These are phyloP conservation scores for Palythoa grandis DNA, from an alignment of 92 coral and sea anemone species.

Conservation along the genomic window DNA sequence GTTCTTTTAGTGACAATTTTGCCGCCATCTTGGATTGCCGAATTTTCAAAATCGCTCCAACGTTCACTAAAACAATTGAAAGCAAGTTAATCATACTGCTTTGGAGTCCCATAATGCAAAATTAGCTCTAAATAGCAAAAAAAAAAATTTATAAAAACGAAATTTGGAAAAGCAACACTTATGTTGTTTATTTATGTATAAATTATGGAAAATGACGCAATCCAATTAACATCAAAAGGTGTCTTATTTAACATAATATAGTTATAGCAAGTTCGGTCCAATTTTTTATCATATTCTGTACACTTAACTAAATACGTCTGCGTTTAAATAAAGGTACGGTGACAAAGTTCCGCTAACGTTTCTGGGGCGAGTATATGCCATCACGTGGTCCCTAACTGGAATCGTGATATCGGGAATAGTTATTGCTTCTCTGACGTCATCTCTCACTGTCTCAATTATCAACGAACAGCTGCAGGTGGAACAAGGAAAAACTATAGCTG, in stretches of 20 bases:
- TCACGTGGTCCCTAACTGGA: conserved; percentile 76
- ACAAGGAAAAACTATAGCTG: conserved; percentile 65
- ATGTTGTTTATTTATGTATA: not conserved
- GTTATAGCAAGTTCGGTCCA: too few relatives aligned
- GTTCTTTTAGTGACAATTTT: too few relatives aligned
- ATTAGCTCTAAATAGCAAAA: too few relatives aligned
- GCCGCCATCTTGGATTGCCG: too few relatives aligned
- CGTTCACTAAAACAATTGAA: too few relatives aligned
- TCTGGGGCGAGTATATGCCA: conserved; percentile 67
- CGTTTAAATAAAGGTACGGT: conserved; percentile 57
- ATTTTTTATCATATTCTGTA: too few relatives aligned
- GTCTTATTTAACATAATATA: not conserved
- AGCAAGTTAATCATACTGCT: too few relatives aligned
- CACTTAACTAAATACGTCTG: too few relatives aligned
- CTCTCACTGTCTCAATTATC: conserved; percentile 76
- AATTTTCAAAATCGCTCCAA: too few relatives aligned
- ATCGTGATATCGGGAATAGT: conserved; percentile 65
- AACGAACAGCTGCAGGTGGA: conserved; percentile 60
- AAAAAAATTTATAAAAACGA: not conserved
- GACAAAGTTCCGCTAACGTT: conserved; percentile 66
- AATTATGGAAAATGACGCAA: not conserved
- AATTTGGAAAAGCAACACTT: not conserved
- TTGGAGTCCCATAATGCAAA: not conserved
- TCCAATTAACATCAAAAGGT: too few relatives aligned
- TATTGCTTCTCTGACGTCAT: conserved; percentile 78